Evolutionary conservation across 2,888 invertebrate genomes (phyloP).

Genomic region (Darwinula stevensoni): DNA sequence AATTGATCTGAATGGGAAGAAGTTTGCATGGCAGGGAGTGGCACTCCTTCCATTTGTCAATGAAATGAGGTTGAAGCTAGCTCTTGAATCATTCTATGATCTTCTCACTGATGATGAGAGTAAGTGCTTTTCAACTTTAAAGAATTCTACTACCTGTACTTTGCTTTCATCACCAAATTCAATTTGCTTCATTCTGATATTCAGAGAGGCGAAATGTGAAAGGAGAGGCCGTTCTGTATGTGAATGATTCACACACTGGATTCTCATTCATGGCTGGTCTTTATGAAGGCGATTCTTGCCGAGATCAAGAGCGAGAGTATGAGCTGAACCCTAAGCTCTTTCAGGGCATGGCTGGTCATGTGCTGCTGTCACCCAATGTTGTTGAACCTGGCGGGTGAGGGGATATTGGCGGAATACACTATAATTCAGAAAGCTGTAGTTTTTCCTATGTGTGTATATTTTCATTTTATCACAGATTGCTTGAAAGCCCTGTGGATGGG

Average conservation of each 20-base stretch:
- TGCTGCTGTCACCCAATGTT: constrained; percentile 38
- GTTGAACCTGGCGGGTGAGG: constrained; percentile 33
- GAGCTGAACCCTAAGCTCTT: constrained; percentile 31
- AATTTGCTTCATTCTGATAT: constrained; percentile 8
- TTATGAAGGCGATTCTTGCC: constrained; percentile 19
- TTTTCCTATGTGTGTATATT: neutral
- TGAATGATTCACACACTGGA: constrained; percentile 35
- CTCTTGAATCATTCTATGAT: constrained; percentile 46
- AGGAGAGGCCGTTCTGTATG: constrained; percentile 70
- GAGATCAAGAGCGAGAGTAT: constrained; percentile 14
- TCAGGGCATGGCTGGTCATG: constrained; percentile 54
- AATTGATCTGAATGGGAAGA: constrained; percentile 94
- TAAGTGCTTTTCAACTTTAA: constrained; percentile 15
- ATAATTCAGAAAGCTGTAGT: neutral
- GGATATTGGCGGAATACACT: constrained; percentile 6
- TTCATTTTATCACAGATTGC: neutral
- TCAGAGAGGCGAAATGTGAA: constrained; percentile 44
- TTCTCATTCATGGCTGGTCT: constrained; percentile 37
- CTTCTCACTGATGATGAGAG: constrained; percentile 54
- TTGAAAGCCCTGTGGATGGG: neutral
- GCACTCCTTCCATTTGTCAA: constrained; percentile 94
- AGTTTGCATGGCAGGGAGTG: constrained; percentile 98
- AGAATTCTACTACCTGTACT: too few species aligned
- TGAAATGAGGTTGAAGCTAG: constrained; percentile 46
- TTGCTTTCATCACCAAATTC: too few species aligned